Percentiles rank a stretch among this genome's conserved stretches.
phyloP scores from a whole-genome alignment of 2,113 vertebrate genomes.

The Melanocharis versteri region DNA sequence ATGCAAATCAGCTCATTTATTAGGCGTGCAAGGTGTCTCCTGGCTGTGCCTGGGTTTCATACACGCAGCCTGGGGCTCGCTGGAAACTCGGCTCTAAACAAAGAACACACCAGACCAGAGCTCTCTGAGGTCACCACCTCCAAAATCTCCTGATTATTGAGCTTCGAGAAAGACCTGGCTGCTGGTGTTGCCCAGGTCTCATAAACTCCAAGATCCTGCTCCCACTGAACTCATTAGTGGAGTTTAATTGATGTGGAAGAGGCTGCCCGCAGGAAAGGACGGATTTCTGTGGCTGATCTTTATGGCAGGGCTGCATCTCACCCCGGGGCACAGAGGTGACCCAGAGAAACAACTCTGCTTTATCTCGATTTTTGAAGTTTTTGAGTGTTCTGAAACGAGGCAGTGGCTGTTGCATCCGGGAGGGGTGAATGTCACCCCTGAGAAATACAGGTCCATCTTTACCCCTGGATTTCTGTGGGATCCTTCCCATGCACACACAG shows the following conservation, averaged over 20 bases:
- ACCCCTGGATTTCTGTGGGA: neutral
- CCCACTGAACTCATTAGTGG: neutral
- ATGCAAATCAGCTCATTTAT: neutral
- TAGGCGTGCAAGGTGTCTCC: neutral
- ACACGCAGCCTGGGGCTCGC: accelerated
- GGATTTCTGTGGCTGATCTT: neutral
- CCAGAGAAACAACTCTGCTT: neutral
- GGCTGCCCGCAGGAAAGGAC: neutral
- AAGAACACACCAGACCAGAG: neutral
- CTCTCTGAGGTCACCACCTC: neutral
- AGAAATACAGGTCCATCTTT: neutral
- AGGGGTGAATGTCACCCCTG: neutral
- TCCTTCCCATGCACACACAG: neutral
- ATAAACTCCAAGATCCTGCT: neutral
- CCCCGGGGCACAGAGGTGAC: neutral
- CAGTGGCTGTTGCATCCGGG: neutral
- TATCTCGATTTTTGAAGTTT: neutral
- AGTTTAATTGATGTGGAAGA: neutral
- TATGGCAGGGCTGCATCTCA: neutral
- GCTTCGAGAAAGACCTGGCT: neutral
- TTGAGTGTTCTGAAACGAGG: neutral
- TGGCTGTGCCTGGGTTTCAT: neutral
- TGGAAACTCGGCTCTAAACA: neutral
- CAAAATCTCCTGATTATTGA: neutral
- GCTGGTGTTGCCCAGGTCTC: neutral